Base-by-base conservation (phyloP, 2,888 invertebrate genomes). In the Erebia aethiops region DNA sequence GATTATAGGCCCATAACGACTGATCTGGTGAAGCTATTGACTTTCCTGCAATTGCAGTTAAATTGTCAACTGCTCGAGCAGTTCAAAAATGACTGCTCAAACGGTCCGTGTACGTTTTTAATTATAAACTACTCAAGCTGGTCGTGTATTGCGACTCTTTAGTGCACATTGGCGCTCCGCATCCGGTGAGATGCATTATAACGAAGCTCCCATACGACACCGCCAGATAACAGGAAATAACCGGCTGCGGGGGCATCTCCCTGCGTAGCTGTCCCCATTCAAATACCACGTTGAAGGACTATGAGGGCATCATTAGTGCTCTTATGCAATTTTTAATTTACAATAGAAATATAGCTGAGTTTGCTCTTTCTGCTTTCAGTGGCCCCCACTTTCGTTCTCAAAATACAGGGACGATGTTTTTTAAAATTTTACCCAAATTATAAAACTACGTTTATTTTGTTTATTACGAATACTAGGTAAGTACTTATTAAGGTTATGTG, bases 141-240 rank as follows among this genome's bases (percentile, higher is more conserved):
- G 3, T 13, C 46, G 46, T 46, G 46, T 46, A 46, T 46, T 11
- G 2, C 46, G 11, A 13, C 46, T 46, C 46, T 46, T 35, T 46
- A 77, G 76, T 73, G 71, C 76, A 73, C 77, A 78, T 78, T 75
- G 77, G 76, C 77, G 76, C 74, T 76, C 75, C 73, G 75, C 73
- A 79, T 79, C 80, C 78, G 79, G 77, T 67, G 69, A 74, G 72
- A 72, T 75, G 77, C 78, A 76, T 78, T 79, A 76, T 80, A 79
- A 81, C 79, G 81, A 77, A 75, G 74, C 75, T 73, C 69, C 71
- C 71, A 75, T 73, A 75, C 75, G 76, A 76, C 76, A 75, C 76
- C 79, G 77, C 76, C 78, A 78, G 80, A 80, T 81, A 80, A 75
- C 80, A 67, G 81, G 81, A 81, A 81, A 81, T 81, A 77, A 78